Base-by-base conservation (phyloP, 2,797 vertebrate genomes). In the Leptodactylus fallax region DNA sequence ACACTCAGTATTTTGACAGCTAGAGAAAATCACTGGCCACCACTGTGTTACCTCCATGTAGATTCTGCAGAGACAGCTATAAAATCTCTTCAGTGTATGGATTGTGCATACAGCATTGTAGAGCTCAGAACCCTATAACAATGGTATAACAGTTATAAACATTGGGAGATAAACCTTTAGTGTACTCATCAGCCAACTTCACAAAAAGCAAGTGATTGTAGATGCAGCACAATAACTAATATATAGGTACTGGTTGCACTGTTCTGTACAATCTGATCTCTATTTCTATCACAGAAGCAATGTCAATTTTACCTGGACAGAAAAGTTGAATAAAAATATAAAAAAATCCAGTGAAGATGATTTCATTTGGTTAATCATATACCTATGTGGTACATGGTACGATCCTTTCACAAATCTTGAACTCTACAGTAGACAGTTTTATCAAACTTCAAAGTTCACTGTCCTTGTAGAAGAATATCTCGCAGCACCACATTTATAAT, bases 361-460 rank as follows among this genome's bases (percentile, higher is more conserved):
- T 77, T 51, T 77, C 49, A 53, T 16, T 11, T 16, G 12, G 3
- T 69, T 69, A 36, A 16, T 27, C 11, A 5, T 16, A 7, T 9
- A 69, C 69, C 36, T 13, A 7, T 25, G 49, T 53, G 2, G 9
- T 55, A 11, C 49, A 36, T 25, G 36, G 23, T 53, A 8, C 13
- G n/a, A n/a, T 61, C 17, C 71, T 86, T 71, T 61, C 17, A 23
- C 45, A 81, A 27, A 58, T 2, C 36, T 16, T 79, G 60, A 81
- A 36, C 58, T 86, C 36, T 82, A n/a, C n/a, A n/a, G n/a, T n/a
- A 67, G 58, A 45, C 69, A 61, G 61, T 61, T 79, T 77, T 74
- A 83, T 89, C 84, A 86, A 83, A 60, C 10, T 67, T 86, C 84
- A 89, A 89, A 89, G 88, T 89, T 79, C 84, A 83, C 6, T 78